phyloP scores from a whole-genome alignment of 2,113 vertebrate species.

The Clarias macrocephalus region DNA sequence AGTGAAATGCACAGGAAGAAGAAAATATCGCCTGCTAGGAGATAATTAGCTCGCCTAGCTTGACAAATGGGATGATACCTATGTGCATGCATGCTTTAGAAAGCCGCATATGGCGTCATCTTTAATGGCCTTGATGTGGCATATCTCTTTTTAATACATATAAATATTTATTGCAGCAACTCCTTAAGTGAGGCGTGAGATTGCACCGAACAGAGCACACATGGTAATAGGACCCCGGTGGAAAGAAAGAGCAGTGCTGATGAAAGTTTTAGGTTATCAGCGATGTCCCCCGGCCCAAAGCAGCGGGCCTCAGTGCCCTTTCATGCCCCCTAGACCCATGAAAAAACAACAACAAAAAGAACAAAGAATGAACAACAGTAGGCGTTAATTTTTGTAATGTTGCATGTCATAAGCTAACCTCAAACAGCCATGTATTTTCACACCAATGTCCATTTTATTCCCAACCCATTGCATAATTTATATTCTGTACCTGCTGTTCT shows the following conservation, averaged over 20 bases:
- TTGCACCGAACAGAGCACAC: slow-evolving; percentile 43
- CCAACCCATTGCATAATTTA: background rate
- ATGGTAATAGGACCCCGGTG: slow-evolving; percentile 39
- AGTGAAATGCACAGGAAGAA: slow-evolving; percentile 91
- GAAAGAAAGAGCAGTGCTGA: slow-evolving; percentile 31
- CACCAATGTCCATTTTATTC: background rate
- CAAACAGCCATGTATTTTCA: background rate
- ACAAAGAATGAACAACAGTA: background rate
- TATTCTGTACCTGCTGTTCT: background rate
- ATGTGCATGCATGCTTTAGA: slow-evolving; percentile 97
- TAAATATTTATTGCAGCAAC: slow-evolving; percentile 74
- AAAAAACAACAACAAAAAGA: background rate
- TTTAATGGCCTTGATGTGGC: slow-evolving; percentile 79
- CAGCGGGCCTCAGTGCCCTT: background rate
- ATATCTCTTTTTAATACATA: slow-evolving; percentile 81
- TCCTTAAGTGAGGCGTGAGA: slow-evolving; percentile 55
- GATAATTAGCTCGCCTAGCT: slow-evolving; percentile 96
- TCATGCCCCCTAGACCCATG: background rate
- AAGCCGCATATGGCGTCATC: slow-evolving; percentile 84
- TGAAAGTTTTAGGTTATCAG: slow-evolving; percentile 40
- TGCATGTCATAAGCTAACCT: background rate
- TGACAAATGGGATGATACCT: slow-evolving; percentile 98
- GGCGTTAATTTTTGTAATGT: background rate
- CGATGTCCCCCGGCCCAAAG: background rate
- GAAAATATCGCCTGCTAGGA: slow-evolving; percentile 86